Evolutionary conservation across 2,797 vertebrate genomes (phyloP).

Genomic region (Amblyraja radiata): DNA sequence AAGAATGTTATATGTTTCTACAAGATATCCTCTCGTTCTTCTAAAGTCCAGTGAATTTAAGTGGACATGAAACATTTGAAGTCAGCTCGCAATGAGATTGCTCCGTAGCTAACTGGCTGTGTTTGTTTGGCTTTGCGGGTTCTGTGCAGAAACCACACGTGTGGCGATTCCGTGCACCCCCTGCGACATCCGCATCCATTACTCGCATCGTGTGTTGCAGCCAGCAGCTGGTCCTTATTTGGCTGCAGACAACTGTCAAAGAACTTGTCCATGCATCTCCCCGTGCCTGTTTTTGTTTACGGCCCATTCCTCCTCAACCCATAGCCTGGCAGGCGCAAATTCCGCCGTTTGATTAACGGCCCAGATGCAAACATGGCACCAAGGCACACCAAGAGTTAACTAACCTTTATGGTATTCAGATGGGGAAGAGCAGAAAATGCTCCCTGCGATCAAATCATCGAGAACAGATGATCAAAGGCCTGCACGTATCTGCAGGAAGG

Average conservation of each 20-base stretch:
- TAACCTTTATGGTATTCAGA: constrained; percentile 41
- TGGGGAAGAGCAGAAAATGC: constrained; percentile 22
- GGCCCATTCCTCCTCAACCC: constrained; percentile 57
- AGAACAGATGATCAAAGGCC: constrained; percentile 53
- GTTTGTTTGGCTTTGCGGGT: background rate
- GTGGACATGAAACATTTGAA: background rate
- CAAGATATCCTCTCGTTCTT: no score
- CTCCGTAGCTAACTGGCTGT: background rate
- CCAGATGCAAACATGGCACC: constrained; percentile 45
- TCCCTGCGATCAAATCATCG: constrained; percentile 47
- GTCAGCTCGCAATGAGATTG: background rate
- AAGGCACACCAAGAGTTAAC: constrained; percentile 45
- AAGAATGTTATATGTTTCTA: no score
- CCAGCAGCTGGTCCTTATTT: constrained; percentile 68
- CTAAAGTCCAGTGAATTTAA: background rate
- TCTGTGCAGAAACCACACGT: background rate
- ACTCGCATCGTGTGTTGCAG: background rate
- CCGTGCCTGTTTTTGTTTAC: constrained; percentile 63
- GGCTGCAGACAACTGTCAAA: constrained; percentile 59
- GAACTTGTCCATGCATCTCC: constrained; percentile 68
- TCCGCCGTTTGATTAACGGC: constrained; percentile 29
- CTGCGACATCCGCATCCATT: constrained; percentile 1
- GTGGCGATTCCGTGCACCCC: background rate
- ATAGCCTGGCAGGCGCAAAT: constrained; percentile 44
- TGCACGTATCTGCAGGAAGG: background rate